phyloP scores from a whole-genome alignment of 2,888 invertebrate genomes.

The Acronicta alni region DNA sequence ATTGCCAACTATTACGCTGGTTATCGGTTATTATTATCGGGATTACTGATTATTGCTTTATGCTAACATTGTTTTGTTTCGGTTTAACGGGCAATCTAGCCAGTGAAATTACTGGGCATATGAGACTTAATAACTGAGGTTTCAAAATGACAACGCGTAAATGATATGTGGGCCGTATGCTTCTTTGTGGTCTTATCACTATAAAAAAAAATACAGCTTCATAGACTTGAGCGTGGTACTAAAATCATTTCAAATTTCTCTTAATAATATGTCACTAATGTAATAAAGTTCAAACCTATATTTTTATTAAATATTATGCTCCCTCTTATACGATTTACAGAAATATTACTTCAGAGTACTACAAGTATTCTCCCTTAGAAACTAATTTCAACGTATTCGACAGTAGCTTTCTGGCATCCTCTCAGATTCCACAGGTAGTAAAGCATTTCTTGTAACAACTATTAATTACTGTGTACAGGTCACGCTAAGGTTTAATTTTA shows the following conservation, averaged over 20 bases:
- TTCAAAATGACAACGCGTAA: no score
- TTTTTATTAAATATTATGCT: background rate
- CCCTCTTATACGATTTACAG: background rate
- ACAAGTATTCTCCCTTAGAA: conserved; percentile 1
- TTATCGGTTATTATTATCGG: no score
- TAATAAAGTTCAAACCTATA: no score
- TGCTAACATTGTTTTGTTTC: no score
- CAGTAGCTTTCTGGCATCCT: background rate
- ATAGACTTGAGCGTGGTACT: background rate
- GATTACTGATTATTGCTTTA: no score
- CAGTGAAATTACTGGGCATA: no score
- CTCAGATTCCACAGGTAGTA: conserved; percentile 40
- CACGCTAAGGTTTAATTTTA: conserved; percentile 87
- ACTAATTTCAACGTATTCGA: background rate
- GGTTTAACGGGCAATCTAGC: no score
- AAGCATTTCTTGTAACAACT: conserved; percentile 62
- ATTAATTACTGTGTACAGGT: conserved; percentile 78
- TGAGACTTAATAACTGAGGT: no score
- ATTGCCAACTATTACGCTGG: no score
- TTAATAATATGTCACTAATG: background rate
- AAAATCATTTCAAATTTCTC: background rate
- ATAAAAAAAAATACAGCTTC: background rate
- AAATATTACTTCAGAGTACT: background rate
- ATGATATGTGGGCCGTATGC: no score
- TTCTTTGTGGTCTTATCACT: no score